Base-by-base conservation (phyloP, 2,113 vertebrate genomes). In the Ailurus styani region DNA sequence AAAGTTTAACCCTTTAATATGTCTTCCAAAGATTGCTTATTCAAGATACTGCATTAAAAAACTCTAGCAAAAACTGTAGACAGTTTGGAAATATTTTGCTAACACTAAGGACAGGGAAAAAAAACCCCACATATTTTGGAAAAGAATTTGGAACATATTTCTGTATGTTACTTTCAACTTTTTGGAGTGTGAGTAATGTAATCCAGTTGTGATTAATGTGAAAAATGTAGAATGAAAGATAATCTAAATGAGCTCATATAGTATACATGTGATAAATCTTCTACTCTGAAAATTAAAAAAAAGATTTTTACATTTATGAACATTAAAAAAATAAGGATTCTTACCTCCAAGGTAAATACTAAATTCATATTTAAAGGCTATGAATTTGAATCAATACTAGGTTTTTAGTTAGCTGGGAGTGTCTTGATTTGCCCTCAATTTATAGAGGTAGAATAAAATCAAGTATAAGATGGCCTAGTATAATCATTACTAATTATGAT, bases 171-270 rank as follows among this genome's bases (percentile, higher is more conserved):
- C 47, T n/a, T 81, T 94, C 47, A 40, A 2, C 83, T 8, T 72
- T 88, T 91, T 62, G 78, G 27, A 40, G 23, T 62, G 20, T 83
- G 27, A 40, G 18, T 42, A 81, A 88, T 91, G 5, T 72, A 34
- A 87, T 42, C 21, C 23, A 86, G 7, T 52, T 97, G 40, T 86
- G 47, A 90, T 21, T 79, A 60, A 93, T 73, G 85, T 68, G 40
- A 94, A 96, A 73, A 89, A 87, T 57, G 55, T 90, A 87, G 68
- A 91, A 52, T 78, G 42, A 83, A 95, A 87, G 6, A 55, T 78
- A 90, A 77, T 68, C 57, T 8, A 88, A 81, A 23, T 68, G 13
- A 86, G 13, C 50, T 94, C 5, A 91, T n/a, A 79, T 64, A 73
- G 52, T 89, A 75, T 21, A 13, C 40, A 14, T 90, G 20, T 55